phyloP scores from a whole-genome alignment of 2,888 invertebrate species.

The Phania funesta region DNA sequence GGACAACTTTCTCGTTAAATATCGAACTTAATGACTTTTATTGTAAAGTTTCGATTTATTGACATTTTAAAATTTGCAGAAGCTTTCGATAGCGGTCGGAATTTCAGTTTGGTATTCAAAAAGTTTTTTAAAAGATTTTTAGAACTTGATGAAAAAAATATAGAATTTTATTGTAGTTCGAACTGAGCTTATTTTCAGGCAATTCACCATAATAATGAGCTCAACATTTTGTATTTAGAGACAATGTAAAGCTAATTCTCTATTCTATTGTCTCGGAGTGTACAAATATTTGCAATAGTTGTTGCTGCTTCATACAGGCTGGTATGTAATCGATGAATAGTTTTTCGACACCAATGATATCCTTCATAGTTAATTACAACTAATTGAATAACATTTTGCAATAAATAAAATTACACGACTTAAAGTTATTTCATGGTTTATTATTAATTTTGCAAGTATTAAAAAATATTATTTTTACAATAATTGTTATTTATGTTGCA shows the following conservation, averaged over 20 bases:
- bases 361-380: conserved; percentile 65
- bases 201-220: no score
- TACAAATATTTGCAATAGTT: background rate
- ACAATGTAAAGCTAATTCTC: background rate
- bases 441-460: background rate
- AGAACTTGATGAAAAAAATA: no score
- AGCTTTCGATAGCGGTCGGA: no score
- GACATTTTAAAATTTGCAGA: no score
- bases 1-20: no score
- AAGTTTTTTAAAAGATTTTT: no score
- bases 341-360: conserved; percentile 63
- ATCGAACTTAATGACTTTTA: no score
- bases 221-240: no score
- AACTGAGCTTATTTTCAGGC: no score
- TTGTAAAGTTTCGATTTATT: no score
- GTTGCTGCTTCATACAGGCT: conserved; percentile 22
- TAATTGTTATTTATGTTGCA: conserved; percentile 40
- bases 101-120: no score
- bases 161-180: no score
- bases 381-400: conserved; percentile 62
- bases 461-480: conserved; percentile 4
- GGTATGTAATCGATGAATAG: conserved; percentile 55
- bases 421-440: conserved; percentile 43
- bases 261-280: background rate
- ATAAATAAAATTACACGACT: conserved; percentile 56